phyloP scores from a whole-genome alignment of 2,797 vertebrate genomes.

The Ataeniobius toweri region DNA sequence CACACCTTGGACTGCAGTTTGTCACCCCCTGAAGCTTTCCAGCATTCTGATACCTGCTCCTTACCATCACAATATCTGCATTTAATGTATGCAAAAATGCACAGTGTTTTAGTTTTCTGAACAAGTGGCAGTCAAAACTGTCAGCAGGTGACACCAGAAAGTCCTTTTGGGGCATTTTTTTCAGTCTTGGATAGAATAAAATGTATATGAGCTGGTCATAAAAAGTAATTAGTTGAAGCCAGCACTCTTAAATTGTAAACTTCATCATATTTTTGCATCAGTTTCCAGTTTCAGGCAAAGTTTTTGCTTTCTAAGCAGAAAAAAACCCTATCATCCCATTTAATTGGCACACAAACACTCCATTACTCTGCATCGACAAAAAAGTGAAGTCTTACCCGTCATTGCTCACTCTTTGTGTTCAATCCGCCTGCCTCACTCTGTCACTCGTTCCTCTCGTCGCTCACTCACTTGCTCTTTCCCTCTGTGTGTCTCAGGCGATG shows the following conservation, averaged over 20 bases:
- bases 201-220: not conserved
- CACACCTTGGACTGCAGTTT: not conserved
- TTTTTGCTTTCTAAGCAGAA: not conserved
- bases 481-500: constrained; percentile 80
- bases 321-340: not conserved
- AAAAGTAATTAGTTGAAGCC: not conserved
- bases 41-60: constrained; percentile 14
- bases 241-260: not conserved
- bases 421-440: constrained; percentile 41
- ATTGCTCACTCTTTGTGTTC: constrained; percentile 50
- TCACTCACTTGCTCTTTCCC: constrained; percentile 40
- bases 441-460: constrained; percentile 39
- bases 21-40: constrained; percentile 27
- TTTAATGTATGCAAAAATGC: not conserved
- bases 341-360: not conserved
- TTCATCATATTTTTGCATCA: not conserved
- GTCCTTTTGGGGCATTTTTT: not conserved
- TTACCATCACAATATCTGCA: not conserved
- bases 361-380: constrained; percentile 3
- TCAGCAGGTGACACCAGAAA: not conserved
- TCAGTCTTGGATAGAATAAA: not conserved
- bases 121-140: not conserved
- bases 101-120: not conserved
- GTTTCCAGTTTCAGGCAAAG: not conserved
- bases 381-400: constrained; percentile 61